Percentiles rank a stretch among this genome's conserved stretches.
phyloP scores from a whole-genome alignment of 1,140 invertebrate genomes.

The Zaprionus nigranus region DNA sequence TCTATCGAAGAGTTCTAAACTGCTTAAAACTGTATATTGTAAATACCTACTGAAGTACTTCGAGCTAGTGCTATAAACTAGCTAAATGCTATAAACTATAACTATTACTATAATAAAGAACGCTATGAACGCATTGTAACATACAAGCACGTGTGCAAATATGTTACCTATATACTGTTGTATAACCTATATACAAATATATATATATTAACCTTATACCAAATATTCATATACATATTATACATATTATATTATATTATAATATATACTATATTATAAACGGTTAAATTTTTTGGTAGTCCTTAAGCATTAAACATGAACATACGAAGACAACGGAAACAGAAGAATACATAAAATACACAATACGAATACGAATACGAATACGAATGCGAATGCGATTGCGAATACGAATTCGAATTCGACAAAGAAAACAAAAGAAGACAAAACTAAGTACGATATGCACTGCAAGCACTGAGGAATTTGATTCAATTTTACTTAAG shows the following conservation, averaged over 20 bases:
- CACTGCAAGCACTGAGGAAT: slow-evolving; percentile 85
- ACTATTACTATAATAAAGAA: neutral
- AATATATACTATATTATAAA: slow-evolving; percentile 23
- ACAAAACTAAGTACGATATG: slow-evolving; percentile 71
- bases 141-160: slow-evolving; percentile 2
- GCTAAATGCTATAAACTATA: slow-evolving; percentile 4
- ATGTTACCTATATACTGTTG: slow-evolving; percentile 8
- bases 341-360: slow-evolving; percentile 30
- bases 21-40: slow-evolving; percentile 70
- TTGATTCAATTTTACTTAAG: slow-evolving; percentile 84
- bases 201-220: slow-evolving; percentile 7
- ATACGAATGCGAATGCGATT: neutral
- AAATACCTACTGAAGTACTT: slow-evolving; percentile 19
- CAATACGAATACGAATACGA: slow-evolving; percentile 28
- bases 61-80: slow-evolving; percentile 9
- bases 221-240: slow-evolving; percentile 21
- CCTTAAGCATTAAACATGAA: slow-evolving; percentile 54
- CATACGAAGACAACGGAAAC: slow-evolving; percentile 32
- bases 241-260: slow-evolving; percentile 12
- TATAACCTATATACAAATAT: slow-evolving; percentile 14
- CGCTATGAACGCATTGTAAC: slow-evolving; percentile 3
- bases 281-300: slow-evolving; percentile 55
- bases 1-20: slow-evolving; percentile 80
- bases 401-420: neutral
- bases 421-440: slow-evolving; percentile 34